Base-by-base conservation (phyloP, 2,888 invertebrate species). In the Tenthredo mesomela region DNA sequence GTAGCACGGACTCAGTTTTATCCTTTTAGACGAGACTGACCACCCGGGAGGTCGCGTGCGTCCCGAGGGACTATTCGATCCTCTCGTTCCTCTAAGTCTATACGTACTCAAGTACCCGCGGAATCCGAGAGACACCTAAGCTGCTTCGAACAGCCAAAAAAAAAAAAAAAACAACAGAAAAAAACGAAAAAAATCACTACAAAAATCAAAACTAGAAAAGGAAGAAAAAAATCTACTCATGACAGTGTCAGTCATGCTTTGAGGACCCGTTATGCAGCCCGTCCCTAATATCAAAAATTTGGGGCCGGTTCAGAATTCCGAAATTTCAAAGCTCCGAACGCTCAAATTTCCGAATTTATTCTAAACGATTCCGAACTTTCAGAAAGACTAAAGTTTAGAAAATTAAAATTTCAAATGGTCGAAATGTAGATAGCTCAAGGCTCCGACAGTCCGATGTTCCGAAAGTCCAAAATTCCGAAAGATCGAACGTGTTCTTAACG, bases 1-100 rank as follows among this genome's bases (percentile, higher is more conserved):
- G 89, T 89, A 89, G 89, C 88, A 87, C 88, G 61, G 80, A 54
- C 40, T 10, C 29, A 7, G 21, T 67, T 29, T 82, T 89, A 90
- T 90, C 87, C 84, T 58, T 29, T 9, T 47, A 85, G 82, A 84
- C 83, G 82, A 61, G 85, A 29, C 83, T 70, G 82, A 70, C 82
- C 82, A 82, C 82, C 82, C 82, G 82, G 82, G 70, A n/a, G 82
- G 82, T 82, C 82, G 82, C 82, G 82, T 82, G 77, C 47, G 47
- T 77, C 77, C 67, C 80, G 6, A 12, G 80, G 58, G 80, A 82
- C 67, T 82, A n/a, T 47, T 65, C 15, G 65, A 37, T 61, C 58
- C 80, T 58, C 15, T 47, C 21, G 15, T 7, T 21, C 2, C 33
- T 21, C 80, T 37, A 37, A 37, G 37, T 37, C 37, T 40, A 18